Conservation (phyloP, 2,888 invertebrate species). For the Polydrusus cervinus region DNA sequence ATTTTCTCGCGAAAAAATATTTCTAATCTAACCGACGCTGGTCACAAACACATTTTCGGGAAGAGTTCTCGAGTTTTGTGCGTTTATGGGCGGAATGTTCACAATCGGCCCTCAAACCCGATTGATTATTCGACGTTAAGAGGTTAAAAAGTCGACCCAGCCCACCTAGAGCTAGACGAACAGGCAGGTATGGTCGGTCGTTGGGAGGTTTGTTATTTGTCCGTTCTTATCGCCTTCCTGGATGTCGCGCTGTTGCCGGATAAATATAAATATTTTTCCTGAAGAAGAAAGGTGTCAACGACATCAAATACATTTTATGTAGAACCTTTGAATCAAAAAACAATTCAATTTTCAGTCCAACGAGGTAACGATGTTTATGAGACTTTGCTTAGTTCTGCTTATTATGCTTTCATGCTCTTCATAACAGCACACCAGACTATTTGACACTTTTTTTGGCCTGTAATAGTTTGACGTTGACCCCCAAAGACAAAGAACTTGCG, state of each 20-base stretch:
- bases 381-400: no score
- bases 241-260: slow-evolving; percentile 24
- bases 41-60: slow-evolving; percentile 16
- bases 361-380: no score
- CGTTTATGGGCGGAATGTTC: slow-evolving; percentile 18
- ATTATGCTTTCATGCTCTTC: no score
- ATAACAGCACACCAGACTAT: no score
- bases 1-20: slow-evolving; percentile 2
- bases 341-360: no score
- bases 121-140: slow-evolving; percentile 28
- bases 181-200: slow-evolving; percentile 37
- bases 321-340: no score
- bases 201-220: slow-evolving; percentile 25
- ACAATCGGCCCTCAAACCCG: slow-evolving; percentile 27
- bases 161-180: slow-evolving; percentile 40
- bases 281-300: no score
- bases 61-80: slow-evolving; percentile 7
- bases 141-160: slow-evolving; percentile 48
- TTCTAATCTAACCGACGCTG: not conserved
- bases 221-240: slow-evolving; percentile 14
- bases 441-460: no score
- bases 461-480: no score
- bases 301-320: no score
- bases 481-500: no score
- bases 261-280: not conserved